Percentiles rank a stretch among this genome's conserved stretches.
These are phyloP conservation scores for Hirtodrosophila trivittata DNA, from an alignment of 2,888 invertebrate species.

Conservation along the genomic window DNA sequence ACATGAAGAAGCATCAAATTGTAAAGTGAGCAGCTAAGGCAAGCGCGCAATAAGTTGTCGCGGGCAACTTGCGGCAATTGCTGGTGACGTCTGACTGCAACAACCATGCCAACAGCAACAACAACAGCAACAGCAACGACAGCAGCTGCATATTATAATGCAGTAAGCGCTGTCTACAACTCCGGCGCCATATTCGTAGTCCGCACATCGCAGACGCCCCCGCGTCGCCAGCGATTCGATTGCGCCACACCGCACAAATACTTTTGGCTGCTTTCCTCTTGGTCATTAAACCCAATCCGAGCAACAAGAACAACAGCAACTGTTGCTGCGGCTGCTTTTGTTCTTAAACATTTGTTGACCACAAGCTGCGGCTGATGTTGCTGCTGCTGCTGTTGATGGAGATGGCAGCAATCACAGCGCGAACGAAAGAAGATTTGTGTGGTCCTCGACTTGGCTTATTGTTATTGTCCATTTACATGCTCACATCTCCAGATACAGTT, in stretches of 20 bases:
- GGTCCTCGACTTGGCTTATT: slow-evolving; percentile 34
- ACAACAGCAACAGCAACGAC: slow-evolving; percentile 21
- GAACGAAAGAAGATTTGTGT: slow-evolving; percentile 50
- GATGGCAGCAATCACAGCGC: slow-evolving; percentile 37
- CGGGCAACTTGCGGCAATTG: slow-evolving; percentile 20
- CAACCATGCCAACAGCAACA: slow-evolving; percentile 6
- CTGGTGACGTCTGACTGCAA: slow-evolving; percentile 20
- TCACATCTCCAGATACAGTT: slow-evolving; percentile 30
- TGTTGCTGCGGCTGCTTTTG: slow-evolving; percentile 58
- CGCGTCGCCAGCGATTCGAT: slow-evolving; percentile 10
- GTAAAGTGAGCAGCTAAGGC: slow-evolving; percentile 9
- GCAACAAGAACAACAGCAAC: slow-evolving; percentile 16
- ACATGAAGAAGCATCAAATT: slow-evolving; percentile 18
- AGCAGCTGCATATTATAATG: slow-evolving; percentile 46
- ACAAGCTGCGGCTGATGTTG: slow-evolving; percentile 43
- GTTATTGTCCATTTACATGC: slow-evolving; percentile 37
- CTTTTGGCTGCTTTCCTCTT: slow-evolving; percentile 66
- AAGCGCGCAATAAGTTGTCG: slow-evolving; percentile 34
- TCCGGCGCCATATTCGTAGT: slow-evolving; percentile 41
- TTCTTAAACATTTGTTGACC: slow-evolving; percentile 69
- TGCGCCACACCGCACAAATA: slow-evolving; percentile 46
- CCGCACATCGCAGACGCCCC: slow-evolving; percentile 25
- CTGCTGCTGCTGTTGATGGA: slow-evolving; percentile 38
- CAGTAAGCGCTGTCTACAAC: slow-evolving; percentile 32
- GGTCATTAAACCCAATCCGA: slow-evolving; percentile 71